Conservation (phyloP, 2,113 vertebrate species). For the Pangasianodon gigas region DNA sequence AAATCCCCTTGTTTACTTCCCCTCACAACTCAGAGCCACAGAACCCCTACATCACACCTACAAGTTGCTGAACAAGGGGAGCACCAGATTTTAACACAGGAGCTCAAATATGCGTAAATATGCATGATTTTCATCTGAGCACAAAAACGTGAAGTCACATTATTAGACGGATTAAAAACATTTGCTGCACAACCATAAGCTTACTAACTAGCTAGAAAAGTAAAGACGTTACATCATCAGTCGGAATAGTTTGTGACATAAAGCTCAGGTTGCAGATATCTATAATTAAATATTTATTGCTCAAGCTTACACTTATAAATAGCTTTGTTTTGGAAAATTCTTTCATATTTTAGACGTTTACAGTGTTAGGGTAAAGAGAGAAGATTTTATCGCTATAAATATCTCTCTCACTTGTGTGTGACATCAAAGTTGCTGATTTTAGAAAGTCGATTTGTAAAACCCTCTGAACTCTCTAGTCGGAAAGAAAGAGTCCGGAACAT, state of each 20-base stretch:
- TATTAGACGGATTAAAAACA: background rate
- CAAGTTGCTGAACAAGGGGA: background rate
- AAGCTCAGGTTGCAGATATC: background rate
- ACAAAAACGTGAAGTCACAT: background rate
- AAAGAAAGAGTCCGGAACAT: background rate
- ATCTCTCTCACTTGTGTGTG: background rate
- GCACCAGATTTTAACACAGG: too few relatives aligned
- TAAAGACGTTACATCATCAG: background rate
- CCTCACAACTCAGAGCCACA: background rate
- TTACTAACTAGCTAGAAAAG: background rate
- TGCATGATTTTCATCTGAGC: too few relatives aligned
- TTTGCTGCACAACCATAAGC: background rate
- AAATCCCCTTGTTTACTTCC: conserved; percentile 9
- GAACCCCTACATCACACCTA: background rate
- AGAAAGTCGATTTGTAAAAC: background rate
- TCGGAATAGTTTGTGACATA: too few relatives aligned
- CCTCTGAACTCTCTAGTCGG: background rate
- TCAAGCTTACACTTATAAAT: background rate
- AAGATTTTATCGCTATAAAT: background rate
- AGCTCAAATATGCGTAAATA: too few relatives aligned
- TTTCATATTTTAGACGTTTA: background rate
- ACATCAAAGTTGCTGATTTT: background rate
- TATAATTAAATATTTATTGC: background rate
- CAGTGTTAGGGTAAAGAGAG: background rate
- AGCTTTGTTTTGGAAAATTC: background rate